Evolutionary conservation across 2,888 invertebrate genomes (phyloP), one percentile per base, ranked within the genome.

Genomic region (Athrips mouffetella): DNA sequence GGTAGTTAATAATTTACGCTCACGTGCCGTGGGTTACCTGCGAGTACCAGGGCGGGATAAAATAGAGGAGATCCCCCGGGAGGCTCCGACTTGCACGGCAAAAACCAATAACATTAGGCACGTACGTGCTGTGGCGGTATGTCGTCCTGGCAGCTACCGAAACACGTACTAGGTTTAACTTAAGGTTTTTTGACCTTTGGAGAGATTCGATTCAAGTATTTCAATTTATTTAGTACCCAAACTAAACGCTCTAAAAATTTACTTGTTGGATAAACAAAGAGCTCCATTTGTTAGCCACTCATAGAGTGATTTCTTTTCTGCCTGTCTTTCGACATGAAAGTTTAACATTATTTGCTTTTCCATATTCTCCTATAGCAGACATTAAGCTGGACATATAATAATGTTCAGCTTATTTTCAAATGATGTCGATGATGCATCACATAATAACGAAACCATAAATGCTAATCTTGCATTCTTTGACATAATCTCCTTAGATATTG

Each of bases 81-180:
- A 50, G 55, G 60, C 60, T 59, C 64, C 60, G 62, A 59, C 62
- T 63, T 55, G 73, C 72, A 71, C 76, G 76, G 69, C 73, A 75
- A 66, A 80, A 81, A 81, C 81, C 84, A 83, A 86, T 84, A 84
- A 78, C 81, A 81, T 86, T 84, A 82, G 74, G 68, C 65, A 64
- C 62, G 69, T 69, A 78, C 74, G 75, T 76, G 78, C 66, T 70
- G 67, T 65, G 67, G 61, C 61, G 58, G 66, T 58, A 64, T 79
- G 77, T 70, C 71, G 60, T 65, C 71, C 69, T 71, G 65, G 75
- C 74, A 69, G 58, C 55, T 23, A 29, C 25, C 35, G 20, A 47
- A 13, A 45, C 48, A 51, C 40, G 48, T 54, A 53, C 48, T n/a
- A 23, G 29, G 37, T n/a, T n/a, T n/a, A n/a, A 33, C 54, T 59